A percentile compares a stretch with the other conserved stretches of the same genome.
phyloP scores from a whole-genome alignment of 2,797 vertebrate genomes.

The Helostoma temminkii region DNA sequence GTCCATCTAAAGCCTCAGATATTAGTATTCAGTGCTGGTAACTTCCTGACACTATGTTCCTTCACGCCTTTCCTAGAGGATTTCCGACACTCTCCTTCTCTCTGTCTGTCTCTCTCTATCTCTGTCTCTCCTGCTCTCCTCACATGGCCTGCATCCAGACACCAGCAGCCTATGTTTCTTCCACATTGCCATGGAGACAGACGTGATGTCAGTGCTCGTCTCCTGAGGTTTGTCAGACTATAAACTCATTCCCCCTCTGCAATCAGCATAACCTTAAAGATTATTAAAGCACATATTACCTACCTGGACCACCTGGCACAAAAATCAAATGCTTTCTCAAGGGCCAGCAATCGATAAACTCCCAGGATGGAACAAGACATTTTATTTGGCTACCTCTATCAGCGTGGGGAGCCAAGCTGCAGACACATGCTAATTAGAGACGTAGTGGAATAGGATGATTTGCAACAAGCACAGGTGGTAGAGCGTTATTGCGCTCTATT shows the following conservation, averaged over 20 bases:
- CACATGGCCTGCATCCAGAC: constrained; percentile 65
- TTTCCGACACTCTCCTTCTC: constrained; percentile 76
- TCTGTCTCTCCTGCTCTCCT: constrained; percentile 58
- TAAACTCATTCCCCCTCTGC: constrained; percentile 47
- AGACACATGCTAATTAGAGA: constrained; percentile 49
- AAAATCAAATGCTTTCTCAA: constrained; percentile 42
- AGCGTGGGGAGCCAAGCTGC: constrained; percentile 12
- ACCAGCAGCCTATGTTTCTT: constrained; percentile 74
- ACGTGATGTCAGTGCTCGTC: constrained; percentile 83
- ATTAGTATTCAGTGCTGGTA: constrained; percentile 81
- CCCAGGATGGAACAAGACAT: constrained; percentile 50
- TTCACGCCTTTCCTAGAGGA: constrained; percentile 78
- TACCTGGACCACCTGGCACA: constrained; percentile 48
- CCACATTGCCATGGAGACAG: constrained; percentile 86
- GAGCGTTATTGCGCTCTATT: constrained; percentile 42
- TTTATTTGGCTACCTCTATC: constrained; percentile 50
- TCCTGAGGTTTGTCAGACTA: constrained; percentile 59
- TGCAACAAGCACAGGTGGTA: constrained; percentile 49
- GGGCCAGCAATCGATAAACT: constrained; percentile 47
- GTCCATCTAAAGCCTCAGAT: constrained; percentile 53
- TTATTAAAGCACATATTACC: constrained; percentile 60
- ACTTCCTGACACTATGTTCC: constrained; percentile 81
- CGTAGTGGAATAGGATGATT: constrained; percentile 44
- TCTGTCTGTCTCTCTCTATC: constrained; percentile 60
- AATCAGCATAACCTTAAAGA: constrained; percentile 52